These are phyloP conservation scores for Genyomyrus donnyi DNA, from an alignment of 2,113 vertebrate genomes.

Conservation along the genomic window DNA sequence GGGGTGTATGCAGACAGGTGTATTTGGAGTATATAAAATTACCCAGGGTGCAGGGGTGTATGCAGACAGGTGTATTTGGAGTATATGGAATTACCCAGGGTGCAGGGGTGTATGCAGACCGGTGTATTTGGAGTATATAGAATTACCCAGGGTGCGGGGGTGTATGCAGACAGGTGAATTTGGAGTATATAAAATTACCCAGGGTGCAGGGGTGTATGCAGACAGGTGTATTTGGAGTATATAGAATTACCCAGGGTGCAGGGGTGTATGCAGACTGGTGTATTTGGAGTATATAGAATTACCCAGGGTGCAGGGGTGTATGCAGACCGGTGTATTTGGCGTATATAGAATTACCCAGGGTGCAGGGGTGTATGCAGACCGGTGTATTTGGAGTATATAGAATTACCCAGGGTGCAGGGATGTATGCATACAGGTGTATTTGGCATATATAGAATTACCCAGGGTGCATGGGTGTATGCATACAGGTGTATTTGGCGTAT, in stretches of 20 bases:
- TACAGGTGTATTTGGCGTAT: too few relatives aligned
- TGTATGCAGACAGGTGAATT: too few relatives aligned
- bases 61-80: too few relatives aligned
- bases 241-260: neutral
- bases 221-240: neutral
- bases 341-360: neutral
- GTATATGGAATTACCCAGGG: neutral
- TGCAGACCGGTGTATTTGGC: too few relatives aligned
- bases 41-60: neutral
- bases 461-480: neutral
- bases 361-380: neutral
- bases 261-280: neutral
- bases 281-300: neutral
- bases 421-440: neutral
- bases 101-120: neutral
- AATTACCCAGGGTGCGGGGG: neutral
- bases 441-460: neutral
- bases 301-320: neutral
- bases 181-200: neutral
- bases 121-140: too few relatives aligned
- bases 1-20: neutral
- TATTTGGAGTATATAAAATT: neutral
- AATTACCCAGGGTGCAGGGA: neutral
- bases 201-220: neutral
- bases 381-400: too few relatives aligned